phyloP scores from a whole-genome alignment of 2,113 vertebrate genomes.

The Aphyosemion australe region DNA sequence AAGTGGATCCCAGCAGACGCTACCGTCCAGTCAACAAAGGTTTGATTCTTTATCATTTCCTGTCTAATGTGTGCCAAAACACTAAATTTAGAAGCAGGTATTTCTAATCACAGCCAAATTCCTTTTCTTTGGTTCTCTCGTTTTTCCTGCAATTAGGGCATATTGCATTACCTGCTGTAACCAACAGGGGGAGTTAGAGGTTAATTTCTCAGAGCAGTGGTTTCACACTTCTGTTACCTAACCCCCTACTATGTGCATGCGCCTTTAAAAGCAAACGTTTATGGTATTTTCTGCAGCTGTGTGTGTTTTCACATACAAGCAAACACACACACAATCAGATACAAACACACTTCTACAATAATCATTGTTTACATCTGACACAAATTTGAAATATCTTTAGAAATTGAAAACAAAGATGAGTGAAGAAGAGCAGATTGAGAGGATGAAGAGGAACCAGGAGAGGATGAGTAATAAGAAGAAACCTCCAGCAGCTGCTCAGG shows the following conservation, averaged over 20 bases:
- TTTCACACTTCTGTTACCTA: constrained; percentile 8
- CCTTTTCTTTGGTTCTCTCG: constrained; percentile 65
- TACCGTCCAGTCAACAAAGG: constrained; percentile 65
- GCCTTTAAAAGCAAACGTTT: background rate
- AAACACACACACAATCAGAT: too few species aligned
- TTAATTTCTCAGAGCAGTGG: constrained; percentile 13
- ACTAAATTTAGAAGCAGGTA: constrained; percentile 60
- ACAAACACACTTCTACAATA: too few species aligned
- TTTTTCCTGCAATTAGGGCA: constrained; percentile 72
- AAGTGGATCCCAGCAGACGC: constrained; percentile 66
- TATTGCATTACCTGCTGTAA: constrained; percentile 45
- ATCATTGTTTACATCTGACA: too few species aligned
- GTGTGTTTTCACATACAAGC: too few species aligned
- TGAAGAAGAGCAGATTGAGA: constrained; percentile 75
- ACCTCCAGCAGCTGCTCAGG: constrained; percentile 21
- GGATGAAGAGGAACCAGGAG: constrained; percentile 72
- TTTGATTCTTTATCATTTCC: constrained; percentile 51
- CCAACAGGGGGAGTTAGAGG: constrained; percentile 58
- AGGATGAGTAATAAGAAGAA: constrained; percentile 67
- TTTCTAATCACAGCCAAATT: constrained; percentile 65
- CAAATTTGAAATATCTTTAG: constrained; percentile 23
- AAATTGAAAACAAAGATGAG: constrained; percentile 71
- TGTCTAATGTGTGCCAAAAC: constrained; percentile 22
- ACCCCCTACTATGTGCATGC: constrained; percentile 21
- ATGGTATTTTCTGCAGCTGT: background rate